Base-by-base conservation (phyloP, 2,888 invertebrate species). In the Acrobasis repandana region DNA sequence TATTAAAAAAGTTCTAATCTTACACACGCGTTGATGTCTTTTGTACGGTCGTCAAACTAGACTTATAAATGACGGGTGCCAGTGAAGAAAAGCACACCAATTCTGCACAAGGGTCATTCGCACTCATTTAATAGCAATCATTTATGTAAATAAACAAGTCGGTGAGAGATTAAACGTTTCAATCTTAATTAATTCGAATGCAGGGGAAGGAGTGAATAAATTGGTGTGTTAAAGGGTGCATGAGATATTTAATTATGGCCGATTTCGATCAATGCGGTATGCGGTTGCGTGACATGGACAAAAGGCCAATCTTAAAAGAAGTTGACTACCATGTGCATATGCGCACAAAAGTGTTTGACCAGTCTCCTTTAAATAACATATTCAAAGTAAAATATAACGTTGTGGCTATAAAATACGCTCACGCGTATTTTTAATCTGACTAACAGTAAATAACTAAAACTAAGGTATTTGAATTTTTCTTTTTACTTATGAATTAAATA, bases 191-290 rank as follows among this genome's bases (percentile, higher is more conserved):
- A 90, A 89, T 83, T 80, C 81, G 68, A 70, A 74, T 72, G 70
- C 77, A 72, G 72, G 76, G 78, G 77, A 80, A 80, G 76, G 77
- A 81, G 79, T 76, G 82, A 87, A 90, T 90, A 90, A 86, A 90
- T 88, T 85, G 83, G 79, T 82, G 81, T 85, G 88, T 87, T 86
- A 87, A 87, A 85, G 80, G 77, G 83, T 79, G 82, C 85, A 86
- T 83, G 80, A 85, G 85, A 88, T 88, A 87, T 89, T 90, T 90
- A 90, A 91, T 91, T 91, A 89, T 81, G 77, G 79, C 69, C 77
- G 88, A 90, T 89, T 88, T 70, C 79, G 83, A 90, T 89, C 89
- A 77, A 79, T 74, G 76, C 75, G 70, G 76, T 76, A 72, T 74
- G 80, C 78, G 78, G 80, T 88, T 80, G 90, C 88, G 88, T 90